A percentile compares a stretch with the other conserved stretches of the same genome.
These are phyloP conservation scores for Melieria crassipennis DNA, from an alignment of 2,888 invertebrate genomes.

Conservation along the genomic window DNA sequence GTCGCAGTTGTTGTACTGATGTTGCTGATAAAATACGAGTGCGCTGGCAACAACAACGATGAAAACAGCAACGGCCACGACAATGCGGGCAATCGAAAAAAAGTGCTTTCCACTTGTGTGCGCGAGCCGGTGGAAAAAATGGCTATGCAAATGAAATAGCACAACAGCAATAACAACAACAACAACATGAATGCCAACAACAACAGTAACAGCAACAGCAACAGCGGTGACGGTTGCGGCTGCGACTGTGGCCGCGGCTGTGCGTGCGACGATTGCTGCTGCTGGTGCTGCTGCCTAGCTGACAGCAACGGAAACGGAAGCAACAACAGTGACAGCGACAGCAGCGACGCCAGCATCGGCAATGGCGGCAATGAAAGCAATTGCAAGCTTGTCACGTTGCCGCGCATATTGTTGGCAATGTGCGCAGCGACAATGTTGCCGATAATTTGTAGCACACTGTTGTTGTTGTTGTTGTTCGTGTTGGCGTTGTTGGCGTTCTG, in stretches of 20 bases:
- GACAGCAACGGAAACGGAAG: background rate
- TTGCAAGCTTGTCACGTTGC: background rate
- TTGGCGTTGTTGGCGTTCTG: slow-evolving; percentile 12
- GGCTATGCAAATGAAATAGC: slow-evolving; percentile 48
- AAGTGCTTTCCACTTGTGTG: slow-evolving; percentile 38
- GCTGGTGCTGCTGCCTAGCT: no score
- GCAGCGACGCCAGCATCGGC: background rate
- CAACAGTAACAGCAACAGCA: no score
- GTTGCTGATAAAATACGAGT: slow-evolving; percentile 44
- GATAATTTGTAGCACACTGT: slow-evolving; percentile 35
- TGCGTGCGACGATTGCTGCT: no score
- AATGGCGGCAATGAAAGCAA: background rate
- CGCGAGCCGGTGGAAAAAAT: background rate
- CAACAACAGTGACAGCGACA: background rate
- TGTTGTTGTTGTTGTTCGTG: slow-evolving; percentile 26
- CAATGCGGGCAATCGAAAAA: slow-evolving; percentile 37
- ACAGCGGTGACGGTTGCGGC: no score
- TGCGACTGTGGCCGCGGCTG: no score
- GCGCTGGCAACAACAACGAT: slow-evolving; percentile 10
- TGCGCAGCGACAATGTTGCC: slow-evolving; percentile 13
- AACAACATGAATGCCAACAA: no score
- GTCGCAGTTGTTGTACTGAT: slow-evolving; percentile 25
- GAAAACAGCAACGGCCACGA: slow-evolving; percentile 31
- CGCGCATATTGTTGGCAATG: slow-evolving; percentile 6
- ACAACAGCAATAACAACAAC: slow-evolving; percentile 3